phyloP scores from a whole-genome alignment of 2,797 vertebrate genomes.

The Acomys russatus region DNA sequence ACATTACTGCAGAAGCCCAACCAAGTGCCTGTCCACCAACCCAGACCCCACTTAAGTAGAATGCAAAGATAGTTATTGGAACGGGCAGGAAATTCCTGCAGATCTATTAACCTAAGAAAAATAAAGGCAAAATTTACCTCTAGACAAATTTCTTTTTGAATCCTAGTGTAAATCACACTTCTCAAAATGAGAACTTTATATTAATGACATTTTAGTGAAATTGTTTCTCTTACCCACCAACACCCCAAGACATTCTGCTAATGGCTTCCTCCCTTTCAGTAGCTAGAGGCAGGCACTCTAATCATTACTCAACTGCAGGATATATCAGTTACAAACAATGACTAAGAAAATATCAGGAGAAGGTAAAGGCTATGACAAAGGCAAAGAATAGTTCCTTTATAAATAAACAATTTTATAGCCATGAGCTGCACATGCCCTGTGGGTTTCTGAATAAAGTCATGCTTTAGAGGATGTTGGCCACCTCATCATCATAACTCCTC shows the following conservation, averaged over 20 bases:
- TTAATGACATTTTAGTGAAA: conserved; percentile 10
- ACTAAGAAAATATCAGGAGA: background rate
- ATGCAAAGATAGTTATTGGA: conserved; percentile 17
- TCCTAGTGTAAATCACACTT: conserved; percentile 22
- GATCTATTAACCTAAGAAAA: background rate
- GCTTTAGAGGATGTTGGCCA: background rate
- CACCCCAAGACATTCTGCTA: background rate
- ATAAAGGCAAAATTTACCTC: background rate
- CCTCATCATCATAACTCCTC: background rate
- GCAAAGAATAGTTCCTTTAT: background rate
- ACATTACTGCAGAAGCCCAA: background rate
- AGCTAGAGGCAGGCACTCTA: background rate
- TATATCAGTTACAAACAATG: background rate
- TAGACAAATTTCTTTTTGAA: conserved; percentile 52
- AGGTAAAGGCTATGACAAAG: background rate
- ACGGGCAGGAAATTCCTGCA: background rate
- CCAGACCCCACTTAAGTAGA: background rate
- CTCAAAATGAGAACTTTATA: conserved; percentile 26
- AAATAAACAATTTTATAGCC: conserved; percentile 24
- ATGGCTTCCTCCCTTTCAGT: conserved; percentile 11
- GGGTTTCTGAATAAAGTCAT: background rate
- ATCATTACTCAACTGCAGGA: background rate
- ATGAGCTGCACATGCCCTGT: background rate
- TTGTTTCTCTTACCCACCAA: conserved; percentile 21
- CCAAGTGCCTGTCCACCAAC: background rate